Percentiles rank a stretch among this genome's conserved stretches.
phyloP scores from a whole-genome alignment of 2,113 vertebrate genomes.

The Oryzias celebensis region DNA sequence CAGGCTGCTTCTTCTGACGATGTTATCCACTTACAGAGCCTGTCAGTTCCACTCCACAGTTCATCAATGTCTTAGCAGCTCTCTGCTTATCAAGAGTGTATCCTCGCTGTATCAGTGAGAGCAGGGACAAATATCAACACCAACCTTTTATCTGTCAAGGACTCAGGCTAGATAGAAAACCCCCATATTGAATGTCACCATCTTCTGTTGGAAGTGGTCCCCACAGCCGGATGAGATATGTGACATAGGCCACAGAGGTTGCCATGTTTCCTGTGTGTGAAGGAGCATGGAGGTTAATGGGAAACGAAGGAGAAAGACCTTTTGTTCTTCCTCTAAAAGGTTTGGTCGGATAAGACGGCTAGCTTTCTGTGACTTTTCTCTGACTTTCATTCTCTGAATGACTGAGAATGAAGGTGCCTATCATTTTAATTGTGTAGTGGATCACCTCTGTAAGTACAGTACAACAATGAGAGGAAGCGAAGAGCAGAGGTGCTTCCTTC shows the following conservation, averaged over 20 bases:
- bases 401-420: conserved; percentile 42
- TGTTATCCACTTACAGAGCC: conserved; percentile 53
- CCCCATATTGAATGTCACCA: conserved; percentile 51
- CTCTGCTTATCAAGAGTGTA: conserved; percentile 45
- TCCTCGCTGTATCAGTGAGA: conserved; percentile 42
- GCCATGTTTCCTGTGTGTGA: conserved; percentile 62
- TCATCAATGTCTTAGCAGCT: conserved; percentile 51
- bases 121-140: conserved; percentile 64
- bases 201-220: conserved; percentile 48
- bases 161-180: conserved; percentile 48
- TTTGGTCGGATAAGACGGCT: conserved; percentile 60
- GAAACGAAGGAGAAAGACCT: conserved; percentile 66
- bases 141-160: conserved; percentile 67
- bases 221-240: conserved; percentile 64
- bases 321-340: conserved; percentile 66
- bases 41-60: conserved; percentile 60
- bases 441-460: conserved; percentile 29
- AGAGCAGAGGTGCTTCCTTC: conserved; percentile 23
- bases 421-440: conserved; percentile 50
- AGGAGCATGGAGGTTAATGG: conserved; percentile 68
- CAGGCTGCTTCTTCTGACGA: conserved; percentile 42
- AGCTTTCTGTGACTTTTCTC: conserved; percentile 61
- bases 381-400: conserved; percentile 67
- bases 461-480: conserved; percentile 30
- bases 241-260: conserved; percentile 63